These are phyloP conservation scores for Calycopis cecrops DNA, from an alignment of 1,140 invertebrate genomes.

Conservation along the genomic window DNA sequence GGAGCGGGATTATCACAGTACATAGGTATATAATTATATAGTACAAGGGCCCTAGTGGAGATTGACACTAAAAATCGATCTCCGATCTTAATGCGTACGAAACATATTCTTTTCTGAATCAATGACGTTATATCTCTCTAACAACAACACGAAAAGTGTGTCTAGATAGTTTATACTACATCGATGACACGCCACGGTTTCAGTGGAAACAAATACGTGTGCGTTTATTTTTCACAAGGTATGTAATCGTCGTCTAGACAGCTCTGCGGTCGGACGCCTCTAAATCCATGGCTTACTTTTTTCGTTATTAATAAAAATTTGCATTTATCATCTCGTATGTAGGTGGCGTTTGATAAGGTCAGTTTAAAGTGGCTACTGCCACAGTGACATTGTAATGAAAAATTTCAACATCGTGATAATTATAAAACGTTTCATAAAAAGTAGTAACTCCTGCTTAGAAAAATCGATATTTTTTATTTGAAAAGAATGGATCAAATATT, in stretches of 20 bases:
- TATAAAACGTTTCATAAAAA: background rate
- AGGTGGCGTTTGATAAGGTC: slow-evolving; percentile 9
- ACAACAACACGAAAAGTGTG: no score
- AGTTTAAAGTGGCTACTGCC: background rate
- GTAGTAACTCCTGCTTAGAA: no score
- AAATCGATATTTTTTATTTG: no score
- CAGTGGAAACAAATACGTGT: slow-evolving; percentile 8
- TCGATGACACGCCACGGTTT: background rate
- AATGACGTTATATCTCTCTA: no score
- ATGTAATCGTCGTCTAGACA: background rate
- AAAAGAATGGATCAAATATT: no score
- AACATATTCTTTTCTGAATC: no score
- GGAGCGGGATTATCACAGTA: no score
- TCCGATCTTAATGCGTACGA: no score
- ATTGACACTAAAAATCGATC: no score
- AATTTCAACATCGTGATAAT: background rate
- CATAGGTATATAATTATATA: no score
- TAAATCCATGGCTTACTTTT: background rate
- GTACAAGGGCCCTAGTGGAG: no score
- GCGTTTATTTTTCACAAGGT: slow-evolving; percentile 9
- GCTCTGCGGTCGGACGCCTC: background rate
- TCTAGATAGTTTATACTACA: background rate
- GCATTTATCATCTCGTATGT: slow-evolving; percentile 2
- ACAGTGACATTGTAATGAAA: background rate
- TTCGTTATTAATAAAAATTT: slow-evolving; percentile 10